Conservation (phyloP, 2,113 vertebrate species). For the Sebastes schlegelii region DNA sequence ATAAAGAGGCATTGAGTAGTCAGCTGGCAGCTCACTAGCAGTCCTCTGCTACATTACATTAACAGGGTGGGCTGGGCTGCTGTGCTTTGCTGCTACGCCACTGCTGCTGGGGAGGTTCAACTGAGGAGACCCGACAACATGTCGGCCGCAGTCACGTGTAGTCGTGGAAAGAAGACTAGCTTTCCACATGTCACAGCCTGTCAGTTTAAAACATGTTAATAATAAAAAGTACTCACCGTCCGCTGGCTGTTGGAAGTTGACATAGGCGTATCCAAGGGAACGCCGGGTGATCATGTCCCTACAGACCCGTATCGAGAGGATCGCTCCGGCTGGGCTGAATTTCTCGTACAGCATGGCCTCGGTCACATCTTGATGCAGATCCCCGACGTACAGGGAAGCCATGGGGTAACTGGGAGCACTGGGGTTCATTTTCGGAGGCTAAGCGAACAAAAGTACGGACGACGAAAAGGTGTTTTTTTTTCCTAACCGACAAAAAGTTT, state of each 20-base stretch:
- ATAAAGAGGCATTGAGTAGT: not conserved
- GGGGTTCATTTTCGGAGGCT: slow-evolving; percentile 85
- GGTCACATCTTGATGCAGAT: slow-evolving; percentile 91
- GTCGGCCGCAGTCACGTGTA: slow-evolving; percentile 79
- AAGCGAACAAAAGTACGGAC: too few relatives aligned
- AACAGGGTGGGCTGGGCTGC: slow-evolving; percentile 25
- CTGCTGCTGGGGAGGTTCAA: slow-evolving; percentile 60
- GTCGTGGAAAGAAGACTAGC: slow-evolving; percentile 8
- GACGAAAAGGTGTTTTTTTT: too few relatives aligned
- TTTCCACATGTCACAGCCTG: not conserved
- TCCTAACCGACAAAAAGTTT: slow-evolving; percentile 49
- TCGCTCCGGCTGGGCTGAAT: slow-evolving; percentile 91
- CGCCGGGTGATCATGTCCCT: slow-evolving; percentile 93
- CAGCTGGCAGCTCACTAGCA: slow-evolving; percentile 1
- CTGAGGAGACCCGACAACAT: slow-evolving; percentile 66
- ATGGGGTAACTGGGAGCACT: slow-evolving; percentile 92
- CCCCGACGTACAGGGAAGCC: slow-evolving; percentile 92
- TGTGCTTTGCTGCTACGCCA: slow-evolving; percentile 55
- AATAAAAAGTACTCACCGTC: slow-evolving; percentile 84
- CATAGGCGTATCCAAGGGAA: slow-evolving; percentile 92
- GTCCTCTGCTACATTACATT: slow-evolving; percentile 34
- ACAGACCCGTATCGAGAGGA: slow-evolving; percentile 92
- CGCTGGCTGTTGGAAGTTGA: slow-evolving; percentile 92
- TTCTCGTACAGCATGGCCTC: slow-evolving; percentile 95
- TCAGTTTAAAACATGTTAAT: not conserved